Base-by-base conservation (phyloP, 2,113 vertebrate species). In the Echinops telfairi region DNA sequence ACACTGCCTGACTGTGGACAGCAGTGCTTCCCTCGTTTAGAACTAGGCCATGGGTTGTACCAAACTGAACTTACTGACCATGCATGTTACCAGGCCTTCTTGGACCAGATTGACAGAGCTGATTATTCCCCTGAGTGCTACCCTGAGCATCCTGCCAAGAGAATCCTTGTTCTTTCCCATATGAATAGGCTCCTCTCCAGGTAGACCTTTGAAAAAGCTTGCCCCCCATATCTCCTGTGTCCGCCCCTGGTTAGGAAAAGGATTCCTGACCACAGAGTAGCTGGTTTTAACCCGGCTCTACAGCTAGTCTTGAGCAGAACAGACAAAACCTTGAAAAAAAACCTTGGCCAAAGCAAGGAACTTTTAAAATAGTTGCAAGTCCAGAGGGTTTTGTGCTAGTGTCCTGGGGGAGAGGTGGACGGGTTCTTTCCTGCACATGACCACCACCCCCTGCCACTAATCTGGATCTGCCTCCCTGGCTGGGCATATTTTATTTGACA, bases 161-260 rank as follows among this genome's bases (percentile, higher is more conserved):
- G 96, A 95, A 97, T 93, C 66, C 93, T 97, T 86, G 92, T 96
- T 86, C 96, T 97, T 97, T 96, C 80, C 97, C 97, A 47, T 95
- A 96, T 38, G 97, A 97, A 78, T 96, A 95, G 97, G 97, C 97
- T 29, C 97, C 96, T 97, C 12, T 95, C 94, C 79, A 93, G 97
- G 81, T 96, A 95, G 96, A 96, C 97, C 86, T 97, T 97, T 94
- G 97, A 96, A 43, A 97, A 97, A 93, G 96, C 97, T 88, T 96
- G 97, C 87, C 97, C 96, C 68, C 97, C 97, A 10, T 97, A 96
- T 92, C 97, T 97, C 83, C 92, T 97, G 90, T 96, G 97, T 88
- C 97, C 95, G 80, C 97, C 97, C 23, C 88, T 97, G 89, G 96
- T 97, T 90, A 93, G 95, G 90, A 97, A 96, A 88, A 96, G 86